Evolutionary conservation across 2,888 invertebrate species (phyloP), one percentile per base, ranked within the genome.

Genomic region (Drosophila prolongata): DNA sequence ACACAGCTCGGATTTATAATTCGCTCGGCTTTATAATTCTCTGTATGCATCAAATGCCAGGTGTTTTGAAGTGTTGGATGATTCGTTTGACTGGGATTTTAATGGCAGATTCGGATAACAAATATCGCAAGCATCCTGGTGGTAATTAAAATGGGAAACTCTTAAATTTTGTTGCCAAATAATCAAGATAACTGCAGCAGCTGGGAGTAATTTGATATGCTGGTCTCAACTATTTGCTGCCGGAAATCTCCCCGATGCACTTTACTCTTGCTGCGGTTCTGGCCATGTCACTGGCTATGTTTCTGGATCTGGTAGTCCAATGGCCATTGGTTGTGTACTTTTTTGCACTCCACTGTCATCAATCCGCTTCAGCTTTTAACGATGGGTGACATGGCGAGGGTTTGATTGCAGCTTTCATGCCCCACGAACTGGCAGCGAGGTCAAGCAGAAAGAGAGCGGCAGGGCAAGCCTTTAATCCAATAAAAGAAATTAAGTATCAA

Each of bases 401-500:
- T 75, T 80, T 80, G 71, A 85, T 85, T 79, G 78, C 80, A 76
- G 58, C 72, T 67, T 46, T 60, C 54, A 56, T 27, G 58, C 58
- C 47, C 42, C 53, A 49, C 14, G 55, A 54, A 30, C 30, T n/a
- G n/a, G 9, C 11, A 40, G 54, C 49, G 65, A 60, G 73, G 65
- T 67, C 61, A 71, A 54, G 58, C 24, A 30, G 43, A 35, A 52
- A 56, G 24, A 52, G 34, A 13, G 49, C 50, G 30, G 13, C 11
- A 14, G 35, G 44, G 53, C 62, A 50, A 64, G 65, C 64, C 55
- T 70, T 75, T 78, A 88, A 89, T 89, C 87, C 83, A 89, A 88
- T 89, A 85, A 88, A 85, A 59, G 72, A 87, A 89, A 88, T 81
- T 89, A 79, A 76, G 77, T 81, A 83, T 78, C 77, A 81, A 88